Evolutionary conservation across 2,888 invertebrate species (phyloP), one percentile per base, ranked within the genome.

Genomic region (Calliscelio sp.): DNA sequence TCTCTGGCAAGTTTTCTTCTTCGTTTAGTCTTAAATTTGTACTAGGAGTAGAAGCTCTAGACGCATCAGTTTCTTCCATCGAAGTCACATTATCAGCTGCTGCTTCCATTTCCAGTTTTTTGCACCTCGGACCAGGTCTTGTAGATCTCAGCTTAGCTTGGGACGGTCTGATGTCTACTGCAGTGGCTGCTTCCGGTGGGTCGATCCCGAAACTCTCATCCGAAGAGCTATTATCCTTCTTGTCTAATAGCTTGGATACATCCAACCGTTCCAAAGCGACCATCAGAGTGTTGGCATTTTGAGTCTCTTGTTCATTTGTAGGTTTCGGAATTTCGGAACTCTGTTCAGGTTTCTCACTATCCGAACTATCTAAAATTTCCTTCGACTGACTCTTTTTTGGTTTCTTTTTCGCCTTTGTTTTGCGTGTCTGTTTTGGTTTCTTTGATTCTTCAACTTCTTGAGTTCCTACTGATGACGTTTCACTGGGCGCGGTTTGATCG

Each of bases 181-280:
- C 88, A 0, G 90, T 90, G 0, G 90, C 87, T 18, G 91, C 80
- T 22, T 91, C 91, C 4, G 91, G 90, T 0, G 90, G 89, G 46
- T 93, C 92, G 24, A 91, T 90, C 8, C 89, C 89, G 18, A 91
- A 91, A 81, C 92, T 92, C 49, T 93, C 93, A 32, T 92, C 93
- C 0, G 92, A 93, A 0, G 92, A 93, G 28, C 90, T 90, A 41
- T 91, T 91, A 46, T 91, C 91, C 84, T 89, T 85, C 73, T 89
- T 91, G 1, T 92, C 90, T 0, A 91, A 38, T 6, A 86, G 73
- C 38, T 92, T 93, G 0, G 88, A 85, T 1, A 91, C 41, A 10
- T 93, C 91, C 0, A 91, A 87, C 79, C 92, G 93, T 5, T 91
- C 89, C 0, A 91, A 87, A 8, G 90, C 5, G 18, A 89, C 87